Conservation (phyloP, 2,113 vertebrate species). For the Pungitius pungitius region DNA sequence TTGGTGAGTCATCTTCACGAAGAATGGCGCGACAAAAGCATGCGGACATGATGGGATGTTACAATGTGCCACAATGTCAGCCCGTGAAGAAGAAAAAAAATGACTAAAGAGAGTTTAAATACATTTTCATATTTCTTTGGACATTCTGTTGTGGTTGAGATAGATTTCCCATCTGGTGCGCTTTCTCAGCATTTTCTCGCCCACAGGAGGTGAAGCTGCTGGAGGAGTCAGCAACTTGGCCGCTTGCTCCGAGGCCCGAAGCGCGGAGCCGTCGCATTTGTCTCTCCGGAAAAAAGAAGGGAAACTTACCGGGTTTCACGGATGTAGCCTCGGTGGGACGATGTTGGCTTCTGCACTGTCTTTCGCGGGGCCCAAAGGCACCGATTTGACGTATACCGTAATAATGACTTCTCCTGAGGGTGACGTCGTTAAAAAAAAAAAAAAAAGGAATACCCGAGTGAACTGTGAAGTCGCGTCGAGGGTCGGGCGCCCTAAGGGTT, state of each 20-base stretch:
- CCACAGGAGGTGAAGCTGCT: constrained; percentile 45
- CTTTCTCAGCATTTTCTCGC: constrained; percentile 54
- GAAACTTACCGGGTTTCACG: constrained; percentile 31
- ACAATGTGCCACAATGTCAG: constrained; percentile 1
- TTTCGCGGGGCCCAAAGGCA: constrained; percentile 22
- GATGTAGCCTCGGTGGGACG: constrained; percentile 32
- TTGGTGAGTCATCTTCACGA: constrained; percentile 40
- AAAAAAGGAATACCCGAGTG: not conserved
- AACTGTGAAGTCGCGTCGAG: not conserved
- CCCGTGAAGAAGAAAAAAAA: not conserved
- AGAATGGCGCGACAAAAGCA: constrained; percentile 6
- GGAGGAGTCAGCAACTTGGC: constrained; percentile 63
- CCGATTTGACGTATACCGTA: constrained; percentile 41
- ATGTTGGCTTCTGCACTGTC: constrained; percentile 1
- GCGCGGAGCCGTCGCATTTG: constrained; percentile 51
- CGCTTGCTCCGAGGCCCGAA: constrained; percentile 25
- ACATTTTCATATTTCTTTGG: constrained; percentile 36
- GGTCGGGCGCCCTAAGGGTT: not conserved
- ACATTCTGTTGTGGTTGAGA: constrained; percentile 34
- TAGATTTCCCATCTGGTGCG: constrained; percentile 12
- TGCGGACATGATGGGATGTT: not conserved
- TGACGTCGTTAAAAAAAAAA: not conserved
- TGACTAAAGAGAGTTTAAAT: constrained; percentile 10
- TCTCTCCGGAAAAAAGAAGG: constrained; percentile 50
- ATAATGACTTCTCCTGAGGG: constrained; percentile 33